Conservation (phyloP, 2,113 vertebrate species). For the Hippopotamus amphibius region DNA sequence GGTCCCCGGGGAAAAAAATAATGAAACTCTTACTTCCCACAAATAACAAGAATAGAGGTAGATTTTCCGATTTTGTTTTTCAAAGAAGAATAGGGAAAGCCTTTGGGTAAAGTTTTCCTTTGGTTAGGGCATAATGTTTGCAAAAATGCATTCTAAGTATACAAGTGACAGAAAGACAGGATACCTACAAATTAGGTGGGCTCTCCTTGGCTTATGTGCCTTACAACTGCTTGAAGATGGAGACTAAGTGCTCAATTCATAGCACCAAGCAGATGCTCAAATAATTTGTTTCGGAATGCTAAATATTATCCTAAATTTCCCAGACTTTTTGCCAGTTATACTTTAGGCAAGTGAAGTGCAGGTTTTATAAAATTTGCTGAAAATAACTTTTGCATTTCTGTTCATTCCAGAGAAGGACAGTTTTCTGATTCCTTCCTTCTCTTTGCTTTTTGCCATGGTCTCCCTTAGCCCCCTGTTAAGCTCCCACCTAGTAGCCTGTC, state of each 20-base stretch:
- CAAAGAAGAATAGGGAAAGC: slow-evolving; percentile 43
- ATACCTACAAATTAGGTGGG: not conserved
- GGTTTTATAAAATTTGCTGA: not conserved
- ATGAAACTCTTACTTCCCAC: slow-evolving; percentile 86
- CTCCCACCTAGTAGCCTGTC: not conserved
- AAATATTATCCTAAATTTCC: not conserved
- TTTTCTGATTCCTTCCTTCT: not conserved
- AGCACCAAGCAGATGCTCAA: not conserved
- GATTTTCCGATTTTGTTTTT: slow-evolving; percentile 70
- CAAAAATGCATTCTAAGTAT: not conserved
- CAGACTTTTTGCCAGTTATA: not conserved
- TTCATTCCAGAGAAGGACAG: not conserved
- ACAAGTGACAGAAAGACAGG: not conserved
- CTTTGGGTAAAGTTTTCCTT: slow-evolving; percentile 58
- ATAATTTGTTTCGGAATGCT: not conserved
- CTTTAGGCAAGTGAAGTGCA: slow-evolving; percentile 1
- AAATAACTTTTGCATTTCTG: not conserved
- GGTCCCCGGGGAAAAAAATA: slow-evolving; percentile 68
- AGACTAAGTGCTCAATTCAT: not conserved
- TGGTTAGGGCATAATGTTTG: not conserved
- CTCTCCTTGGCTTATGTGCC: not conserved
- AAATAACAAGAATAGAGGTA: slow-evolving; percentile 75
- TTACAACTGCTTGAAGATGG: not conserved
- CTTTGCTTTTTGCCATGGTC: not conserved
- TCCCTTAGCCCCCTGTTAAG: not conserved